Base-by-base conservation (phyloP, 2,888 invertebrate genomes). In the Synergus gifuensis region DNA sequence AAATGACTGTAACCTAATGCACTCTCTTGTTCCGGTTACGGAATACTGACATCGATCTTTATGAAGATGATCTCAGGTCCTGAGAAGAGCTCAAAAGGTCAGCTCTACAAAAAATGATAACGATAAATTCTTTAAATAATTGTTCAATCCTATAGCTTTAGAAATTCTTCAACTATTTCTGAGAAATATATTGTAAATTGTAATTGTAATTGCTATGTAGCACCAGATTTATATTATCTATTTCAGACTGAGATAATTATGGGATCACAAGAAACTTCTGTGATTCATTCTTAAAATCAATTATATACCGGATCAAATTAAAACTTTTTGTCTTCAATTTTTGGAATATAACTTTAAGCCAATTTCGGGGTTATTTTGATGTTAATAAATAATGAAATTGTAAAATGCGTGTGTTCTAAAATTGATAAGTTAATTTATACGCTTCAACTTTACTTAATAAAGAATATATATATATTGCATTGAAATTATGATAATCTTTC, bases 51-150 rank as follows among this genome's bases (percentile, higher is more conserved):
- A 22, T 60, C 22, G 60, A 62, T 62, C 62, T 62, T 62, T 62
- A 62, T 62, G 62, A 62, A 28, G 62, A 62, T 62, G 28, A 62
- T 62, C 62, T 62, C 28, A 62, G 62, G 28, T 62, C 62, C 22
- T 62, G 62, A 62, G 62, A 62, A 62, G 28, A 28, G 62, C 62
- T 62, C 62, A 28, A 62, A 14, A 28, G 62, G 62, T 62, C 62
- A 28, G 4, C 28, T 28, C 12, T 1, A 12, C 28, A 62, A 62
- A 62, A 62, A 62, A 62, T 62, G 2, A 62, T 12, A 11, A 22
- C 28, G 22, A 11, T 62, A 62, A 62, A 62, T 62, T 28, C 12
- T 18, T 28, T 62, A 12, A 28, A 62, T 5, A 28, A 62, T 14
- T 58, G 18, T 18, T 11, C 22, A 62, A 62, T 62, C 62, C 22